Base-by-base conservation (phyloP, 2,888 invertebrate species). In the Notodromas monacha region DNA sequence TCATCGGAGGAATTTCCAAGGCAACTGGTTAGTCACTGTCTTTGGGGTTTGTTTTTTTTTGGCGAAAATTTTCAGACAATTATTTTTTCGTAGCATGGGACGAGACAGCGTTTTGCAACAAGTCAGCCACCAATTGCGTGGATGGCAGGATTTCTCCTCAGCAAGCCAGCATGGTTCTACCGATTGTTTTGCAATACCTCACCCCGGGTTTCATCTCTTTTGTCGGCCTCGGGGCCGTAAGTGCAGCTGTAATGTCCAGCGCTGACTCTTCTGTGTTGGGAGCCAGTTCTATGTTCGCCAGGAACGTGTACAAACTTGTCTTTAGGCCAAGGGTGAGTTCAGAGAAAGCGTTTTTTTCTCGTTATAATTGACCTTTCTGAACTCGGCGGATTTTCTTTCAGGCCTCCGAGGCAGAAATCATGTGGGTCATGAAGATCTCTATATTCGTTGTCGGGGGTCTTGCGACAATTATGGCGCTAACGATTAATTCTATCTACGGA, bases 191-290 rank as follows among this genome's bases (percentile, higher is more conserved):
- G 43, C 89, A 92, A 51, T 77, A 86, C 48, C 58, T 96, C 31
- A 92, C 92, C 5, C 92, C 92, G 67, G 72, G 47, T 73, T 74
- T 52, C 49, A 77, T 96, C 14, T 77, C 89, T 3, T 92, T 96
- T 57, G 74, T 96, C 46, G 92, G 89, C 4, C 61, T 96, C 37
- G 96, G 96, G 0, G 92, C 92, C 4, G 86, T 96, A 4, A 89
- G 89, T 0, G 96, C 92, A 2, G 92, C 92, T 12, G 92, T 96
- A 38, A 96, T 96, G 92, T 89, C 89, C 21, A 89, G 89, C 1
- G 92, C 92, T 0, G 92, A 96, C 52, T 92, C 92, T 31, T 89
- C 89, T 40, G 81, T 96, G 30, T 60, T 96, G 12, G 86, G 89
- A 13, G 92, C 92, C 3, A 79, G 81, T 40, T 84, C 89, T 15